Base-by-base conservation (phyloP, 1,140 invertebrate species). In the Drosophila paulistorum region DNA sequence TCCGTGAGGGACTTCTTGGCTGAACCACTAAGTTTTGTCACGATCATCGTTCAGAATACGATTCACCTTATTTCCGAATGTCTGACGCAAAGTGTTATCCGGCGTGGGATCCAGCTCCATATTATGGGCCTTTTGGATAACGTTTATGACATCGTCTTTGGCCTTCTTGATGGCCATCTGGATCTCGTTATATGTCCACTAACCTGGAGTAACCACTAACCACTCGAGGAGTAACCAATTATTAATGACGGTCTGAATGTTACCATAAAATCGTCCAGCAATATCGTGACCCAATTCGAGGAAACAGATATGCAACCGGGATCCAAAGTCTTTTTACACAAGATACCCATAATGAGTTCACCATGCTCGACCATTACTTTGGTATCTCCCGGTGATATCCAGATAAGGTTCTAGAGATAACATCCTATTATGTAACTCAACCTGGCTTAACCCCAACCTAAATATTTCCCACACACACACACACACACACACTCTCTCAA, bases 61-160 rank as follows among this genome's bases (percentile, higher is more conserved):
- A 94, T 99, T 99, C 71, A 99, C 98, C 93, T 97, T 95, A 93
- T 96, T 96, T 87, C 96, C 96, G 92, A 96, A 96, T 45, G 96
- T 96, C 93, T 99, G 98, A 79, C 98, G 94, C 48, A 99, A 93
- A 0, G 98, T 99, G 89, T 99, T 99, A 95, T 99, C 99, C 17
- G 99, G 99, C 2, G 98, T 99, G 0, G 98, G 98, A 91, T 99
- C 98, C 57, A 99, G 93, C 90, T 99, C 98, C 96, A 99, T 99
- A 90, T 99, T 99, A 93, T 99, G 99, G 30, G 99, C 99, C 93
- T 99, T 99, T 89, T 99, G 98, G 90, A 99, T 99, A 0, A 99
- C 98, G 80, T 99, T 98, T 94, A 99, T 99, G 93, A 99, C 99
- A 93, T 99, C 98, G 84, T 98, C 97, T 94, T 99, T 99, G 74